phyloP scores from a whole-genome alignment of 2,113 vertebrate genomes.

The Sander vitreus region DNA sequence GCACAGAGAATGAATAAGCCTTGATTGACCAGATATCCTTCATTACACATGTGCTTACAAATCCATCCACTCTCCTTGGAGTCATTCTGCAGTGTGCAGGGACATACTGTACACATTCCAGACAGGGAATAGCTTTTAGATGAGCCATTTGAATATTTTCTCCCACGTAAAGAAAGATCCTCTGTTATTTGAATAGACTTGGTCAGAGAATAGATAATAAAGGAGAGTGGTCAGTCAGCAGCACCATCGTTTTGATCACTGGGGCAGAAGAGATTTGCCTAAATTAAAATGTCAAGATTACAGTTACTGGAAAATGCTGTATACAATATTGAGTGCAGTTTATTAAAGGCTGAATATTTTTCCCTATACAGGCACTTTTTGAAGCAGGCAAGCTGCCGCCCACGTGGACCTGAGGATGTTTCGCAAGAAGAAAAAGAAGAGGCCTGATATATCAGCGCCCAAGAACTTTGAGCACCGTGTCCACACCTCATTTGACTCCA shows the following conservation, averaged over 20 bases:
- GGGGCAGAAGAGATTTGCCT: constrained; percentile 32
- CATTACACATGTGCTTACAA: constrained; percentile 77
- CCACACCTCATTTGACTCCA: constrained; percentile 96
- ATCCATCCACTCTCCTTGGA: constrained; percentile 68
- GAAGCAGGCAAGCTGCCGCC: constrained; percentile 63
- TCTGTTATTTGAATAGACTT: constrained; percentile 39
- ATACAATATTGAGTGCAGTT: not conserved
- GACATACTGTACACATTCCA: constrained; percentile 26
- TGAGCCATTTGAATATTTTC: constrained; percentile 38
- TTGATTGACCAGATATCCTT: constrained; percentile 83
- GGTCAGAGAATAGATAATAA: constrained; percentile 6
- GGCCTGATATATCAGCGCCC: constrained; percentile 95
- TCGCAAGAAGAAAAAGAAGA: constrained; percentile 99
- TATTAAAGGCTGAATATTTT: constrained; percentile 35
- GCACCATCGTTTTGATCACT: not conserved
- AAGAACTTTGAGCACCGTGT: constrained; percentile 98
- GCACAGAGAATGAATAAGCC: constrained; percentile 78
- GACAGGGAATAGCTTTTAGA: constrained; percentile 25
- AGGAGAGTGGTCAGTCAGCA: constrained; percentile 8
- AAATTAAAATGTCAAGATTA: constrained; percentile 45
- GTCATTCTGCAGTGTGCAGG: constrained; percentile 50
- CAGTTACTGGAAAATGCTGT: constrained; percentile 5
- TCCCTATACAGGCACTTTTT: constrained; percentile 52
- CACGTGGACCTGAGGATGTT: constrained; percentile 88
- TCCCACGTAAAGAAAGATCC: constrained; percentile 10